Base-by-base conservation (phyloP, 2,797 vertebrate genomes). In the Heliangelus exortis region DNA sequence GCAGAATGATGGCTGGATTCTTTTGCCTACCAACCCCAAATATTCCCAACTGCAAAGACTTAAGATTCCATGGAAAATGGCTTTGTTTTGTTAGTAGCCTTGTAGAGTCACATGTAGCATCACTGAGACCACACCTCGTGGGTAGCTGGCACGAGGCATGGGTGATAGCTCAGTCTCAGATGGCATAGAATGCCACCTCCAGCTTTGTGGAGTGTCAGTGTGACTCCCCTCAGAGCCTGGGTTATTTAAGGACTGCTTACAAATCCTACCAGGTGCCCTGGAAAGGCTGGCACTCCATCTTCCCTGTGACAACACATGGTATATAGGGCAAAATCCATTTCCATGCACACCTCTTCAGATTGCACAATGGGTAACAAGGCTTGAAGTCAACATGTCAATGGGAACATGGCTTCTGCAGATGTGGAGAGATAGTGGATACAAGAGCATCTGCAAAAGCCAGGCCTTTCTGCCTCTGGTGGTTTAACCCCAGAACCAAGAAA, bases 251-350 rank as follows among this genome's bases (percentile, higher is more conserved):
- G 19, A 36, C 54, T 59, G 34, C 84, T 89, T 80, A 23, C 55
- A 18, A 53, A 82, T 78, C 45, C 59, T 66, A 8, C 41, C 48
- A 76, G n/a, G 5, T 90, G 74, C 74, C 71, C 83, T 82, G 73
- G 74, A 53, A 91, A 86, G 63, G 73, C 59, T 90, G 55, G 48
- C 77, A 9, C 67, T 66, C 71, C 62, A 59, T 91, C 74, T 41
- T 67, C 26, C 33, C 50, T 4, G 41, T 59, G 83, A 84, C 59
- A 92, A 53, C 67, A 53, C 6, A 3, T 34, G 34, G 25, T 43
- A 47, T 76, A 8, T 67, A 92, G 87, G 90, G 45, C 87, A 76
- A 62, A 73, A 22, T 1, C 34, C 1, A 2, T 58, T 80, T 55
- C 73, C 63, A 16, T 72, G 62, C 15, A 18, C 62, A 34, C 33